Evolutionary conservation across 1,140 invertebrate genomes (phyloP).

Genomic region (Drosophila pallidifrons): DNA sequence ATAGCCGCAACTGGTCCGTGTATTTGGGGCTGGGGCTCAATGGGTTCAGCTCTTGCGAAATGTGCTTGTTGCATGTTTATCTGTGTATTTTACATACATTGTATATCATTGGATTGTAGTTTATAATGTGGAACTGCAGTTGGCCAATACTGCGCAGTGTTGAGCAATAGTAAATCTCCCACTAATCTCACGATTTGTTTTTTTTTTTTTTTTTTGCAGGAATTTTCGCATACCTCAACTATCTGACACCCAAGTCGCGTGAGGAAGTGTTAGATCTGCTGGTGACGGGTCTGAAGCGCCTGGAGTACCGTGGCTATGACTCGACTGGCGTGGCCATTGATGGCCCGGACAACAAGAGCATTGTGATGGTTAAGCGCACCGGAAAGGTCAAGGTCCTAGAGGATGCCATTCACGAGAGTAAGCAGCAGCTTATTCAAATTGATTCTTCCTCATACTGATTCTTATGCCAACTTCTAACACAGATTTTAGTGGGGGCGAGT

Average conservation of each 20-base stretch:
- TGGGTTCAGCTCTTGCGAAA: conserved; percentile 53
- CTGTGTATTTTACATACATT: conserved; percentile 12
- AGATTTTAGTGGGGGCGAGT: conserved; percentile 76
- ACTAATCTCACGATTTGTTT: background rate
- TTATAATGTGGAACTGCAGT: background rate
- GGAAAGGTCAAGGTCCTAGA: conserved; percentile 98
- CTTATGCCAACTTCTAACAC: background rate
- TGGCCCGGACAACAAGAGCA: conserved; percentile 90
- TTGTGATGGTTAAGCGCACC: conserved; percentile 95
- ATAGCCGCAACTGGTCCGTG: conserved; percentile 48
- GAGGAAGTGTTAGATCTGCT: conserved; percentile 97
- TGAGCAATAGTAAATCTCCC: background rate
- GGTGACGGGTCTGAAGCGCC: conserved; percentile 96
- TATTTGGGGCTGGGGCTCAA: conserved; percentile 41
- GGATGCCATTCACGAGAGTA: conserved; percentile 90
- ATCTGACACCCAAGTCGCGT: conserved; percentile 96
- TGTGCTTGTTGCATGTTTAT: conserved; percentile 41
- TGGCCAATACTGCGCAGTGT: background rate
- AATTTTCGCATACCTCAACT: conserved; percentile 99
- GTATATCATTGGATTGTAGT: no score
- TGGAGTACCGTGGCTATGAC: conserved; percentile 99
- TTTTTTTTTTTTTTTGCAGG: conserved; percentile 85
- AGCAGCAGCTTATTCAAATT: background rate
- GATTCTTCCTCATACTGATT: background rate
- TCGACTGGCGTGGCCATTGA: conserved; percentile 99